Conservation (phyloP, 2,113 vertebrate genomes). For the Thunnus thynnus region DNA sequence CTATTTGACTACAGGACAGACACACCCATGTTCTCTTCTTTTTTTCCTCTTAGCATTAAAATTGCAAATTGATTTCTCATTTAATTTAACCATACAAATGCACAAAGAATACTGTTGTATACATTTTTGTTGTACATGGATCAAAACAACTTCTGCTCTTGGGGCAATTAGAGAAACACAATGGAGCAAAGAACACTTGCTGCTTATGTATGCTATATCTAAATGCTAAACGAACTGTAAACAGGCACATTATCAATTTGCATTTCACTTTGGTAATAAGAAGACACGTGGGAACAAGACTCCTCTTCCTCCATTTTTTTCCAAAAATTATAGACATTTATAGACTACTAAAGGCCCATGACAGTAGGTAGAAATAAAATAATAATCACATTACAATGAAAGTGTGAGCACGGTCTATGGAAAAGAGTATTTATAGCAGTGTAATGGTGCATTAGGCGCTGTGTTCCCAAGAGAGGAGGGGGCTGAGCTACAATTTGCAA, state of each 20-base stretch:
- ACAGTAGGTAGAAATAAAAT: constrained; percentile 57
- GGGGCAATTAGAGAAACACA: constrained; percentile 32
- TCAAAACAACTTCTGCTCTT: constrained; percentile 21
- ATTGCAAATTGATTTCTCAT: background rate
- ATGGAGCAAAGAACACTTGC: background rate
- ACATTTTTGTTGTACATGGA: background rate
- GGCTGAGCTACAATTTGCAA: constrained; percentile 49
- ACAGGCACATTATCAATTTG: constrained; percentile 16
- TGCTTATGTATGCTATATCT: background rate
- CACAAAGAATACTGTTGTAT: background rate
- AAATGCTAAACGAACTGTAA: constrained; percentile 25
- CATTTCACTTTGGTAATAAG: constrained; percentile 38
- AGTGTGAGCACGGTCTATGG: constrained; percentile 30
- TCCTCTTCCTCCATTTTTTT: background rate
- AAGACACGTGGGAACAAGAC: constrained; percentile 12
- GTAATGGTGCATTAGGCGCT: constrained; percentile 63
- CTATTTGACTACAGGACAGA: background rate
- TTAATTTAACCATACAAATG: background rate
- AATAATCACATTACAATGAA: constrained; percentile 58
- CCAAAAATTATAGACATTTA: constrained; percentile 14
- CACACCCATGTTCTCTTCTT: background rate
- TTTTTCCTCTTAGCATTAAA: background rate
- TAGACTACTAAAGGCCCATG: background rate
- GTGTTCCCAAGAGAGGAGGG: constrained; percentile 56
- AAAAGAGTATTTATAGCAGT: constrained; percentile 65